phyloP scores from a whole-genome alignment of 1,140 invertebrate species.

The Atopsyche davidsoni region DNA sequence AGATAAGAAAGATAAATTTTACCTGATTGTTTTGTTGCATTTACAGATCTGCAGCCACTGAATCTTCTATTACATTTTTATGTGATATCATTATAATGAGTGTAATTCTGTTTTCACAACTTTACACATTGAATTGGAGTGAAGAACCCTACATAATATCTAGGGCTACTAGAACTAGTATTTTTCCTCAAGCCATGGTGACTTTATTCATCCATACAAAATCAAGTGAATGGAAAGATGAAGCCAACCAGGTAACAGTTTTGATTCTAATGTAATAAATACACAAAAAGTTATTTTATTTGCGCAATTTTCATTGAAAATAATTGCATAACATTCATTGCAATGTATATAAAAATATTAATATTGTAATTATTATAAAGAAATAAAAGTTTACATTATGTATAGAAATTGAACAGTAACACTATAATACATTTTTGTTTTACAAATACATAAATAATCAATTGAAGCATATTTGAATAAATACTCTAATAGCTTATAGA shows the following conservation, averaged over 20 bases:
- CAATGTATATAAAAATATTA: too few species aligned
- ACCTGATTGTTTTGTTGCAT: neutral
- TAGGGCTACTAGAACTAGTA: constrained; percentile 1
- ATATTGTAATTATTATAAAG: too few species aligned
- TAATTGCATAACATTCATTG: too few species aligned
- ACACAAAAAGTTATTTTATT: too few species aligned
- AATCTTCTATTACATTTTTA: constrained; percentile 31
- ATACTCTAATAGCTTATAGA: too few species aligned
- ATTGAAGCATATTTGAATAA: too few species aligned
- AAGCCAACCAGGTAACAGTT: constrained; percentile 6
- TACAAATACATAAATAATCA: too few species aligned
- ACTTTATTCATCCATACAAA: constrained; percentile 2
- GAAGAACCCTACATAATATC: constrained; percentile 22
- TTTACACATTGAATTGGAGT: constrained; percentile 33
- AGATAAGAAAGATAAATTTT: constrained; percentile 17
- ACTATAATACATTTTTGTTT: too few species aligned
- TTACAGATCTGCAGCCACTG: constrained; percentile 8
- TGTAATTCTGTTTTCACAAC: constrained; percentile 38
- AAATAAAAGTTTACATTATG: too few species aligned
- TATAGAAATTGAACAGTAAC: too few species aligned
- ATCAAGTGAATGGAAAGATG: constrained; percentile 3
- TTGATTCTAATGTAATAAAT: too few species aligned
- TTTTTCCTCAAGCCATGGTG: constrained; percentile 12
- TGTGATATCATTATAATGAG: constrained; percentile 43
- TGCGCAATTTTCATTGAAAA: too few species aligned